Base-by-base conservation (phyloP, 2,888 invertebrate genomes). In the Rotaria magnacalcarata region DNA sequence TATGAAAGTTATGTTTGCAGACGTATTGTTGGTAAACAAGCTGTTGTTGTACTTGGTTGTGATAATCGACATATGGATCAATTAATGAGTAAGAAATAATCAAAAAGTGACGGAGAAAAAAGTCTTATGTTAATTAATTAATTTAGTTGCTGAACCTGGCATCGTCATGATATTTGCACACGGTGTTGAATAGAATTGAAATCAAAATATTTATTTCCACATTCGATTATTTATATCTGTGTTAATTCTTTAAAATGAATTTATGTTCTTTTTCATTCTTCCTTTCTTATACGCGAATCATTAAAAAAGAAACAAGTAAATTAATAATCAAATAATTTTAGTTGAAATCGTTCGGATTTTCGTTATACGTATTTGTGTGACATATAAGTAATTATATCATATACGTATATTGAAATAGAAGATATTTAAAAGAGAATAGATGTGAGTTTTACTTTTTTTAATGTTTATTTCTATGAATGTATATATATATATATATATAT, bases 111-210 rank as follows among this genome's bases (percentile, higher is more conserved):
- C 5, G 3, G 6, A 54, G 21, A 54, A 96, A 96, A 88, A 19
- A 54, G 0, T 19, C 2, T 54, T 21, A 6, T 54, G 4, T 54
- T 54, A 5, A 4, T 54, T 54, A 19, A 14, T 54, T 54, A 96
- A 97, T 89, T 95, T 97, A 94, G 96, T 97, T 94, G 93, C 96
- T 74, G 96, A 96, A 89, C 97, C 97, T 0, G 97, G 97, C 2
- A 93, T 97, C 88, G 96, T 97, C 85, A 96, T 97, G 96, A 97
- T 97, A 90, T 97, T 97, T 92, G 97, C 97, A 87, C 97, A 97
- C 92, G 97, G 97, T 88, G 96, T 97, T 27, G 92, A 92, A 88
- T 92, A 88, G 89, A 27, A 74, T 58, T 34, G 10, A 67, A 67
- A 67, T 67, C 7, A 67, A 67, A 34, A 19, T 67, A 67, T 67